phyloP scores from a whole-genome alignment of 1,140 invertebrate genomes.

The Glomeris maerens region DNA sequence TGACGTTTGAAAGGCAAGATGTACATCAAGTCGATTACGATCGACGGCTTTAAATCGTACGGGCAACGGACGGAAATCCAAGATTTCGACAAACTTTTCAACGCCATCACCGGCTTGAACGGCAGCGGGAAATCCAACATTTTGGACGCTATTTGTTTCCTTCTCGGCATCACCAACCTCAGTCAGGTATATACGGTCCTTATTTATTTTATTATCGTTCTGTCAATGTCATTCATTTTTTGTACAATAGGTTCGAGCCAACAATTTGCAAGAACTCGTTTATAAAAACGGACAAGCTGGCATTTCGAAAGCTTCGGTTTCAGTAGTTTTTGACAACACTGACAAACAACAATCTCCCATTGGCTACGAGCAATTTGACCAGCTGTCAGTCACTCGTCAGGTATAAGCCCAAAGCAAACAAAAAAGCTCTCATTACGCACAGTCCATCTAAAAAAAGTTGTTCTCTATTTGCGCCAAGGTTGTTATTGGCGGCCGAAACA shows the following conservation, averaged over 20 bases:
- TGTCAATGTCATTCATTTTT: conserved; percentile 3
- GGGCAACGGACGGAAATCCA: conserved; percentile 82
- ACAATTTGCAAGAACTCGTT: conserved; percentile 81
- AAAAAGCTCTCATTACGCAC: background rate
- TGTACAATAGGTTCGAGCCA: conserved; percentile 62
- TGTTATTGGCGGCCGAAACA: conserved; percentile 52
- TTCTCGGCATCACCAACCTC: conserved; percentile 90
- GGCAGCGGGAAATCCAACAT: conserved; percentile 98
- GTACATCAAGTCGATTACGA: conserved; percentile 84
- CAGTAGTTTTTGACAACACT: conserved; percentile 87
- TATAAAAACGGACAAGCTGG: conserved; percentile 96
- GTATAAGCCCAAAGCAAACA: conserved; percentile 29
- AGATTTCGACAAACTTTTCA: conserved; percentile 89
- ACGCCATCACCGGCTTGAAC: conserved; percentile 96
- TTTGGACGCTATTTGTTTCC: conserved; percentile 94
- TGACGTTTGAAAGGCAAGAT: conserved; percentile 40
- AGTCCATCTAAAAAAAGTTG: conserved; percentile 4
- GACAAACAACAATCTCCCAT: conserved; percentile 70
- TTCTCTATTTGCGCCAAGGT: conserved; percentile 30
- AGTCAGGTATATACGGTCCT: conserved; percentile 49
- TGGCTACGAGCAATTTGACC: conserved; percentile 81
- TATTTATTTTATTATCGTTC: background rate
- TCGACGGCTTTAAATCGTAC: conserved; percentile 99
- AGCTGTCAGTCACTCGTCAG: conserved; percentile 87
- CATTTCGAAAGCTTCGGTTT: conserved; percentile 88